A percentile compares a stretch with the other conserved stretches of the same genome.
Conservation (phyloP, 2,888 invertebrate genomes). For the Scaeva pyrastri region DNA sequence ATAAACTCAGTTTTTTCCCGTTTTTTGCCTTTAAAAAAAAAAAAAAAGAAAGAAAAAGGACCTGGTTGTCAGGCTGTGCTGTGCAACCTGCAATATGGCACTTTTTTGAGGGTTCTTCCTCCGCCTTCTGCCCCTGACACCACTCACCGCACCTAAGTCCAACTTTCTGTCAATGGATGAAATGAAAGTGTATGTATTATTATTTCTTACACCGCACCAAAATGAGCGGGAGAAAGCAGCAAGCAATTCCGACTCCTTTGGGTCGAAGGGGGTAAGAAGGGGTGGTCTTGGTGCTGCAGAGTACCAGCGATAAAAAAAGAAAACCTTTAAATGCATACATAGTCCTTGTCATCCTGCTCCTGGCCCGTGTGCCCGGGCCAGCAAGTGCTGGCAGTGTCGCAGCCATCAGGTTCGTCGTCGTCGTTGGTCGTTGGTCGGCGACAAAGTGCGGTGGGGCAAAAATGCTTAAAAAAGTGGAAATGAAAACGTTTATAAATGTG, state of each 20-base stretch:
- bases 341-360: slow-evolving; percentile 19
- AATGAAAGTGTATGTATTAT: slow-evolving; percentile 62
- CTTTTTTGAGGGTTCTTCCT: slow-evolving; percentile 30
- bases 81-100: slow-evolving; percentile 46
- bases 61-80: slow-evolving; percentile 47
- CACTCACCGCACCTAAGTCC: too few relatives aligned
- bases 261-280: too few relatives aligned
- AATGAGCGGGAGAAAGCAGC: slow-evolving; percentile 49
- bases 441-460: slow-evolving; percentile 13
- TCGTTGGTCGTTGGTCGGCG: background rate
- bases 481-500: slow-evolving; percentile 72
- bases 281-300: background rate
- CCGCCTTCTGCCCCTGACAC: background rate
- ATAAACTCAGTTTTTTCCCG: slow-evolving; percentile 36
- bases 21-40: slow-evolving; percentile 3
- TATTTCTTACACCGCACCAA: slow-evolving; percentile 54
- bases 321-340: slow-evolving; percentile 29
- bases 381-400: background rate
- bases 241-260: slow-evolving; percentile 28
- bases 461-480: slow-evolving; percentile 61
- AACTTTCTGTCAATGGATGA: slow-evolving; percentile 23
- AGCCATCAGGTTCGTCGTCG: background rate
- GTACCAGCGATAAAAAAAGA: background rate
- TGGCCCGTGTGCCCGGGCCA: too few relatives aligned
- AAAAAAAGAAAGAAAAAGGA: too few relatives aligned